These are phyloP conservation scores for Stegostoma tigrinum DNA, from an alignment of 2,113 vertebrate species.

Conservation along the genomic window DNA sequence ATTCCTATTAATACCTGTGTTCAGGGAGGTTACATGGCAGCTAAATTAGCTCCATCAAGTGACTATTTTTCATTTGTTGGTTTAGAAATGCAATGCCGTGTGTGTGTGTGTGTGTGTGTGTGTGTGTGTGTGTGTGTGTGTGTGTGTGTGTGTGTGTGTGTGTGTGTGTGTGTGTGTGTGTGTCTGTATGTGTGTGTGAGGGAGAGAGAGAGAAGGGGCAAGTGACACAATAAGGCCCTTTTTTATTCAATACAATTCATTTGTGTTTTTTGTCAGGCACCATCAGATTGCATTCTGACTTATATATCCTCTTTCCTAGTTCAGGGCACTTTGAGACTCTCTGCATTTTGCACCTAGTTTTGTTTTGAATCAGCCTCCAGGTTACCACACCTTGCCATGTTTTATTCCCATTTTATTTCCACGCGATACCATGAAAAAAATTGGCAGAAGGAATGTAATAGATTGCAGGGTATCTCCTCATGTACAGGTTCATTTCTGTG, in stretches of 20 bases:
- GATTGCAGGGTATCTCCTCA: neutral
- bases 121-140: neutral
- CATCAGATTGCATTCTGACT: neutral
- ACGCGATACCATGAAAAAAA: neutral
- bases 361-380: neutral
- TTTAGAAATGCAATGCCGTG: neutral
- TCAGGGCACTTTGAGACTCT: neutral
- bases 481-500: neutral
- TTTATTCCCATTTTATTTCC: neutral
- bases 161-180: neutral
- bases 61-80: neutral
- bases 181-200: neutral
- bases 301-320: neutral
- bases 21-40: neutral
- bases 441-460: neutral
- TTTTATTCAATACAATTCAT: neutral
- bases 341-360: neutral
- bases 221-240: too few species aligned
- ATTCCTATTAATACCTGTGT: too few species aligned
- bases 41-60: neutral
- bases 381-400: neutral
- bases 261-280: neutral
- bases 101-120: neutral
- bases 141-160: neutral
- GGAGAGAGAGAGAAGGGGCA: neutral